Conservation (phyloP, 2,888 invertebrate species). For the Shargacucullia verbasci region DNA sequence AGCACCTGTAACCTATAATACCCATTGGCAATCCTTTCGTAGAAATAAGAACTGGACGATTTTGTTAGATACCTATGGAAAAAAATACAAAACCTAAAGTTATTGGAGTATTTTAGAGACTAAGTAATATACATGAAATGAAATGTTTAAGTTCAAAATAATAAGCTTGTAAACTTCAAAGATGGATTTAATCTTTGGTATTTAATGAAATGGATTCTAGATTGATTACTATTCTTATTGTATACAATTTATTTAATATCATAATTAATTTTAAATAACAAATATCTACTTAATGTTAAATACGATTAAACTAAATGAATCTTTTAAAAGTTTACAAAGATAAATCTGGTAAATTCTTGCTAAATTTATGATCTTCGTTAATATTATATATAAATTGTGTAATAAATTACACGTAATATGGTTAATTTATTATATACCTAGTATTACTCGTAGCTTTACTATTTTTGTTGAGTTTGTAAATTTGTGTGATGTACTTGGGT, state of each 20-base stretch:
- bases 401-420: too few relatives aligned
- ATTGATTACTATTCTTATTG: background rate
- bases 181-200: slow-evolving; percentile 18
- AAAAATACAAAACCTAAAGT: too few relatives aligned
- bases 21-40: too few relatives aligned
- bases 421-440: too few relatives aligned
- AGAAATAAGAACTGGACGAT: too few relatives aligned
- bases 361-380: background rate
- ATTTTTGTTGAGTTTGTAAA: slow-evolving; percentile 7
- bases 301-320: background rate
- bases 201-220: background rate
- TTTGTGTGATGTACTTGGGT: too few relatives aligned
- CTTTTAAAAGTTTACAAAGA: background rate
- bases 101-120: too few relatives aligned
- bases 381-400: background rate
- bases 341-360: background rate
- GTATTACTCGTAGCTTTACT: background rate
- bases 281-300: background rate
- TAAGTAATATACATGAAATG: too few relatives aligned
- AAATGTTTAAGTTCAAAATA: background rate
- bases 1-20: too few relatives aligned
- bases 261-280: background rate
- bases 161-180: slow-evolving; percentile 2
- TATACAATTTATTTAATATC: background rate
- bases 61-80: too few relatives aligned